Percentiles rank a stretch among this genome's conserved stretches.
These are phyloP conservation scores for Chascanopsetta lugubris DNA, from an alignment of 2,113 vertebrate species.

Conservation along the genomic window DNA sequence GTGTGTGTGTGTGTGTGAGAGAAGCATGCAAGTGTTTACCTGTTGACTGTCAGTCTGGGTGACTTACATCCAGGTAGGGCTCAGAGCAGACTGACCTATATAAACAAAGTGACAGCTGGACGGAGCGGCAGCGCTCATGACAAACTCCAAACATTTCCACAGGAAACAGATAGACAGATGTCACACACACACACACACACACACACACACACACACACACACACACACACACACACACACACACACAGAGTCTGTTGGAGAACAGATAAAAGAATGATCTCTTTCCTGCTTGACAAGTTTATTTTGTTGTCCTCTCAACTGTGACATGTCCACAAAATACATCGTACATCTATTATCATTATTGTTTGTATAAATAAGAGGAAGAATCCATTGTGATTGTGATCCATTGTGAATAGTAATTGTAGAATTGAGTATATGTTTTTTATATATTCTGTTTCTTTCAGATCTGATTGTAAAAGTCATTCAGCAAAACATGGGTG, in stretches of 20 bases:
- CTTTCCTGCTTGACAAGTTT: too few relatives aligned
- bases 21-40: conserved; percentile 29
- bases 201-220: conserved; percentile 10
- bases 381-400: too few relatives aligned
- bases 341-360: too few relatives aligned
- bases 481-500: conserved; percentile 80
- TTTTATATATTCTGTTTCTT: conserved; percentile 26
- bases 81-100: conserved; percentile 67
- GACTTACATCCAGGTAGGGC: conserved; percentile 65
- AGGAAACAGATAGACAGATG: too few relatives aligned
- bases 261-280: conserved; percentile 40
- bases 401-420: too few relatives aligned
- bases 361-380: too few relatives aligned
- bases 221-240: too few relatives aligned
- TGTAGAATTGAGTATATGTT: not conserved
- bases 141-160: too few relatives aligned
- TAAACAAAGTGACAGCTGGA: conserved; percentile 59
- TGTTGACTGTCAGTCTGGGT: conserved; percentile 47
- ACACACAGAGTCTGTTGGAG: conserved; percentile 37
- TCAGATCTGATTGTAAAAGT: conserved; percentile 76
- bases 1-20: not conserved
- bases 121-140: conserved; percentile 5
- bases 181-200: conserved; percentile 5
- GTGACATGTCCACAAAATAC: too few relatives aligned
- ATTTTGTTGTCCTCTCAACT: too few relatives aligned